A percentile compares a stretch with the other conserved stretches of the same genome.
phyloP scores from a whole-genome alignment of 2,113 vertebrate species.

The Cervus canadensis region DNA sequence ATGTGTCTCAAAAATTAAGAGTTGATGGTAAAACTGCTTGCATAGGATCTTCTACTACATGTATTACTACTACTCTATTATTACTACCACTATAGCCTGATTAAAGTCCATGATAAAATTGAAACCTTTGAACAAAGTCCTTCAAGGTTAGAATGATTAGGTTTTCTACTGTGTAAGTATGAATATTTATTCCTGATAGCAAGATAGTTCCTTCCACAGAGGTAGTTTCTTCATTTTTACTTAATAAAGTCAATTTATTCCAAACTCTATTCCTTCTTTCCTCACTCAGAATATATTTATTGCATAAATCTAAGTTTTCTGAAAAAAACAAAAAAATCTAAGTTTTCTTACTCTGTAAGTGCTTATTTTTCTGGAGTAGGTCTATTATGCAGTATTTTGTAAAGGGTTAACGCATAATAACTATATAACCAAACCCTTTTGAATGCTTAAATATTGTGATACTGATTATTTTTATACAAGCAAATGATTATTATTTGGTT shows the following conservation, averaged over 20 bases:
- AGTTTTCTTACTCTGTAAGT: background rate
- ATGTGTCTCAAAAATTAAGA: background rate
- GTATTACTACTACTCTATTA: too few species aligned
- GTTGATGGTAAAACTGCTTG: background rate
- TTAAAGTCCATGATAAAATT: background rate
- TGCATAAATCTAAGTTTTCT: background rate
- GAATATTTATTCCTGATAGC: background rate
- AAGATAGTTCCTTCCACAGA: background rate
- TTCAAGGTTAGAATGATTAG: background rate
- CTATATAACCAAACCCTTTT: background rate
- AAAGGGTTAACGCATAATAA: background rate
- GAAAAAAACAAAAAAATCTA: background rate
- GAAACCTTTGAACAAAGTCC: background rate
- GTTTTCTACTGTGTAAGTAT: background rate
- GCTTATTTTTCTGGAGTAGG: background rate
- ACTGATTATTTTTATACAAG: background rate
- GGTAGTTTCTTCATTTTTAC: background rate
- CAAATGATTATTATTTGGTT: constrained; percentile 38
- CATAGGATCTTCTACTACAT: background rate
- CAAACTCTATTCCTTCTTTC: background rate
- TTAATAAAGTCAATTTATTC: background rate
- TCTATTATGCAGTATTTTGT: background rate
- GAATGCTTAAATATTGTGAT: constrained; percentile 12
- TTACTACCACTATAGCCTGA: background rate
- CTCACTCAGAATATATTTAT: background rate